Evolutionary conservation across 2,113 vertebrate genomes (phyloP).

Genomic region (Phaetusa simplex): DNA sequence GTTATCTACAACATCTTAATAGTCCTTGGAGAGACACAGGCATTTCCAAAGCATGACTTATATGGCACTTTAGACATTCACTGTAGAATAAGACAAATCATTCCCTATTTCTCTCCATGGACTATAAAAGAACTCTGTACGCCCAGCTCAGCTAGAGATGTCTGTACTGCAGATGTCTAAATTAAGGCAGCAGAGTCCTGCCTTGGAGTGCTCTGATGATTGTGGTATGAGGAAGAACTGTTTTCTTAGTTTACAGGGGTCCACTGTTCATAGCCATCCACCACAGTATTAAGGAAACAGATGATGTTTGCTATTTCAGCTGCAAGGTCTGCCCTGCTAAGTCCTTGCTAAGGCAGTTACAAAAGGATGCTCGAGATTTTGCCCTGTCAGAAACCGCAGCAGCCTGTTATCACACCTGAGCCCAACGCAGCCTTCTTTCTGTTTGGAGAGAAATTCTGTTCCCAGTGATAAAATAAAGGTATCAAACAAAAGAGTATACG

Average conservation of each 20-base stretch:
- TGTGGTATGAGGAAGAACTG: background rate
- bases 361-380: background rate
- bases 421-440: background rate
- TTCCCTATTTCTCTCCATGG: slow-evolving; percentile 31
- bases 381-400: background rate
- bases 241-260: background rate
- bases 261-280: background rate
- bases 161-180: background rate
- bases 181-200: background rate
- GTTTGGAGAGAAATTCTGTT: background rate
- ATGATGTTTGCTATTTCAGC: background rate
- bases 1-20: background rate
- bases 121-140: background rate
- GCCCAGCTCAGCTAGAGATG: background rate
- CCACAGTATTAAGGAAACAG: background rate
- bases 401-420: background rate
- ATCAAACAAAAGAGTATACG: background rate
- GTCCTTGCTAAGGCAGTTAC: background rate
- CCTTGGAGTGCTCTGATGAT: background rate
- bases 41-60: background rate
- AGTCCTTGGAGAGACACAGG: background rate
- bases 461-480: background rate
- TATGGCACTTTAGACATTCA: background rate
- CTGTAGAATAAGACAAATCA: slow-evolving; percentile 27
- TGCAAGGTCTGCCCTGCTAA: background rate